These are phyloP conservation scores for Scomber scombrus DNA, from an alignment of 2,113 vertebrate genomes.

Conservation along the genomic window DNA sequence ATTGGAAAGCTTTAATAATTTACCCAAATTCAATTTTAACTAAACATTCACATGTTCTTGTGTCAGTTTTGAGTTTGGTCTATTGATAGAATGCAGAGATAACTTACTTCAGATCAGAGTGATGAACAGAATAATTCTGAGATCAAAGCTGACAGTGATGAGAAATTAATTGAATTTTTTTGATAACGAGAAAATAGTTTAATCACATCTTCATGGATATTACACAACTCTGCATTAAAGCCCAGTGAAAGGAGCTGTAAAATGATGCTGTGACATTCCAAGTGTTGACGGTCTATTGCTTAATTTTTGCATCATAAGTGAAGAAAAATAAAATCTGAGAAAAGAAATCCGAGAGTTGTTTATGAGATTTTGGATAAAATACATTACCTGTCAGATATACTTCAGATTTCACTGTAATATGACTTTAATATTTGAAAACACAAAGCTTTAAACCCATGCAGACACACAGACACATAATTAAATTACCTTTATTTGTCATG, in stretches of 20 bases:
- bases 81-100: constrained; percentile 39
- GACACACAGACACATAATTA: constrained; percentile 29
- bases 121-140: constrained; percentile 21
- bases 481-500: constrained; percentile 44
- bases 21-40: constrained; percentile 16
- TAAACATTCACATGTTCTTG: background rate
- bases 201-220: constrained; percentile 36
- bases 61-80: background rate
- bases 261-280: background rate
- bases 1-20: background rate
- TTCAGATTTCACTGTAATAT: constrained; percentile 10
- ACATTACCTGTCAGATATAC: background rate
- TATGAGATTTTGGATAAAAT: background rate
- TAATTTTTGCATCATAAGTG: background rate
- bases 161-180: constrained; percentile 41
- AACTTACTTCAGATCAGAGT: constrained; percentile 27
- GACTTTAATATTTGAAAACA: constrained; percentile 8
- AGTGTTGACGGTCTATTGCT: background rate
- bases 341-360: background rate
- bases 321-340: background rate
- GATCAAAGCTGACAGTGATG: constrained; percentile 32
- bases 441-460: background rate
- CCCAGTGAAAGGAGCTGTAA: constrained; percentile 15
- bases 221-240: constrained; percentile 26
- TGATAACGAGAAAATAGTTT: background rate